Evolutionary conservation across 2,888 invertebrate species (phyloP).

Genomic region (Diadegma fenestrale): DNA sequence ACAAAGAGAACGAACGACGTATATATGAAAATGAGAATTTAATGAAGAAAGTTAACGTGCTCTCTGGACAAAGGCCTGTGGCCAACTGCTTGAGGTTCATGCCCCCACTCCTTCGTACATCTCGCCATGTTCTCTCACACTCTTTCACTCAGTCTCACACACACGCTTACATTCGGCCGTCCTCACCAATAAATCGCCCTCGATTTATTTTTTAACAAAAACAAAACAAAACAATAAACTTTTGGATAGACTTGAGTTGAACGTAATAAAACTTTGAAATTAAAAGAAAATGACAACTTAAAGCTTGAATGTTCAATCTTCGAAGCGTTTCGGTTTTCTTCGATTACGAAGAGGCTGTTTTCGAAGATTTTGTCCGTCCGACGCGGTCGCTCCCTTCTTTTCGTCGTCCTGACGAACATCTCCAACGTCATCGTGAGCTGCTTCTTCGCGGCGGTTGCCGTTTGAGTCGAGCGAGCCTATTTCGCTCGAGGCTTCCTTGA

Average conservation of each 20-base stretch:
- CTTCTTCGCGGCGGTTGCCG: neutral
- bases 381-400: neutral
- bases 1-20: no score
- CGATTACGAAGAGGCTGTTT: constrained; percentile 34
- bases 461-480: neutral
- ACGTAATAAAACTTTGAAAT: neutral
- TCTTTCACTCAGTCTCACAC: neutral
- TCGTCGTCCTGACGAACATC: neutral
- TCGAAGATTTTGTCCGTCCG: constrained; percentile 17
- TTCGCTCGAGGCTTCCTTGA: constrained; percentile 20
- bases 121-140: neutral
- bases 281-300: neutral
- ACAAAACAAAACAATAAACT: constrained; percentile 9
- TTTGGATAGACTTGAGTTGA: neutral
- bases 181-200: constrained; percentile 21
- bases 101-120: neutral
- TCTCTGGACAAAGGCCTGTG: neutral
- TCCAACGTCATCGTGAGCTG: neutral
- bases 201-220: constrained; percentile 13
- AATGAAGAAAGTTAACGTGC: neutral
- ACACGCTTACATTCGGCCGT: constrained; percentile 40
- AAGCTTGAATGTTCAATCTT: neutral
- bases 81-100: neutral
- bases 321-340: constrained; percentile 33
- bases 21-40: no score